Evolutionary conservation across 1,140 invertebrate genomes (phyloP).

Genomic region (Bombus confusus): DNA sequence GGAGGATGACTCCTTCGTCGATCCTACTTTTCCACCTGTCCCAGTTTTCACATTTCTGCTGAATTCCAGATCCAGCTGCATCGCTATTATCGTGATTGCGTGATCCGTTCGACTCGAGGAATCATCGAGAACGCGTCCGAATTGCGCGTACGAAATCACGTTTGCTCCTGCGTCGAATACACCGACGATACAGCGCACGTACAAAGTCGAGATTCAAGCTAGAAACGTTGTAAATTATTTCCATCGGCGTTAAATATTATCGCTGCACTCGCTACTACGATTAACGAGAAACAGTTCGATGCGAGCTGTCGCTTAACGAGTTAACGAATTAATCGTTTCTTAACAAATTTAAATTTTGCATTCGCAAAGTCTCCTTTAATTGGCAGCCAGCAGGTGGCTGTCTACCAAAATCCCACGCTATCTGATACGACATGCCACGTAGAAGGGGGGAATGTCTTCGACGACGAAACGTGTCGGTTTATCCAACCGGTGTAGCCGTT

Average conservation of each 20-base stretch:
- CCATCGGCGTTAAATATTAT: too few relatives aligned
- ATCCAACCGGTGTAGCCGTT: slow-evolving; percentile 34
- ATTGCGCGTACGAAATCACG: too few relatives aligned
- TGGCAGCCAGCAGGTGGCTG: background rate
- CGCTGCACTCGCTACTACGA: too few relatives aligned
- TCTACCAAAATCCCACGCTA: slow-evolving; percentile 18
- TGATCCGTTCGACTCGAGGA: background rate
- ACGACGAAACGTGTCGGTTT: slow-evolving; percentile 53
- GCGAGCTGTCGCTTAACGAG: too few relatives aligned
- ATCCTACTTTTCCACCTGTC: slow-evolving; percentile 50
- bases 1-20: slow-evolving; percentile 39
- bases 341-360: background rate
- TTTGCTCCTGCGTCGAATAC: too few relatives aligned
- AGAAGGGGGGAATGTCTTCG: background rate
- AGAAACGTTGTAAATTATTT: too few relatives aligned
- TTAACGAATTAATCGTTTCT: background rate
- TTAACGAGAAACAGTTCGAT: too few relatives aligned
- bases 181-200: too few relatives aligned
- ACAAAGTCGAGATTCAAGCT: too few relatives aligned
- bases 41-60: slow-evolving; percentile 51
- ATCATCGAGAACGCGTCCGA: background rate
- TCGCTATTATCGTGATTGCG: background rate
- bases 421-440: background rate
- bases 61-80: slow-evolving; percentile 23
- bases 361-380: background rate